These are phyloP conservation scores for Tupaia chinensis DNA, from an alignment of 2,113 vertebrate species.

Conservation along the genomic window DNA sequence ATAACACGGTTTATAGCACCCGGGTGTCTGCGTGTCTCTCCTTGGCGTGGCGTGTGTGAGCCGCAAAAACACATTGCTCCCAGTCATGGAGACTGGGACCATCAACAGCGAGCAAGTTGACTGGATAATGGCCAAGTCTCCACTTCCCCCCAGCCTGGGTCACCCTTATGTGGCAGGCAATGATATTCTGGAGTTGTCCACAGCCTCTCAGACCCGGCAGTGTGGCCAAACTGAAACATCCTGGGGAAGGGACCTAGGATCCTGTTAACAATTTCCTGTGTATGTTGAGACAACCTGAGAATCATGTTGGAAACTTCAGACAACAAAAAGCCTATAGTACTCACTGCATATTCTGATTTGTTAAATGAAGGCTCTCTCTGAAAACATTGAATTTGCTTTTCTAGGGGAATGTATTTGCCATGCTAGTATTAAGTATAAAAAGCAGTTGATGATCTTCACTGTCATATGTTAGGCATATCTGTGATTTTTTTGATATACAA, in stretches of 20 bases:
- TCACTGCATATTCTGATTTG: not conserved
- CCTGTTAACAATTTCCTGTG: not conserved
- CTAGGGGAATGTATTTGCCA: not conserved
- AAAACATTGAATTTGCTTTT: not conserved
- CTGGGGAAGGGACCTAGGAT: not conserved
- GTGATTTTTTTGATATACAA: constrained; percentile 64
- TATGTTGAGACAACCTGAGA: not conserved
- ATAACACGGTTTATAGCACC: not conserved
- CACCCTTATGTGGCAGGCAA: not conserved
- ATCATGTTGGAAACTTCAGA: not conserved
- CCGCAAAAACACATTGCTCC: not conserved
- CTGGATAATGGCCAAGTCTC: not conserved
- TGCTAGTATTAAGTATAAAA: not conserved
- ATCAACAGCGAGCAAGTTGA: not conserved
- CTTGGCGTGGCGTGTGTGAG: not conserved
- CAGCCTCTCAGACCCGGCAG: not conserved
- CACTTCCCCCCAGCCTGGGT: not conserved
- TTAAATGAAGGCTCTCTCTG: not conserved
- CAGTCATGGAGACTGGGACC: not conserved
- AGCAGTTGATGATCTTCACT: not conserved
- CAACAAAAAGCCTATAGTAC: not conserved
- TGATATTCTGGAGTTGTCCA: not conserved
- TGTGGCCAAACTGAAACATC: not conserved
- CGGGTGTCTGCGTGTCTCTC: not conserved
- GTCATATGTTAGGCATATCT: not conserved